Base-by-base conservation (phyloP, 2,113 vertebrate genomes). In the Sylvilagus bachmani region DNA sequence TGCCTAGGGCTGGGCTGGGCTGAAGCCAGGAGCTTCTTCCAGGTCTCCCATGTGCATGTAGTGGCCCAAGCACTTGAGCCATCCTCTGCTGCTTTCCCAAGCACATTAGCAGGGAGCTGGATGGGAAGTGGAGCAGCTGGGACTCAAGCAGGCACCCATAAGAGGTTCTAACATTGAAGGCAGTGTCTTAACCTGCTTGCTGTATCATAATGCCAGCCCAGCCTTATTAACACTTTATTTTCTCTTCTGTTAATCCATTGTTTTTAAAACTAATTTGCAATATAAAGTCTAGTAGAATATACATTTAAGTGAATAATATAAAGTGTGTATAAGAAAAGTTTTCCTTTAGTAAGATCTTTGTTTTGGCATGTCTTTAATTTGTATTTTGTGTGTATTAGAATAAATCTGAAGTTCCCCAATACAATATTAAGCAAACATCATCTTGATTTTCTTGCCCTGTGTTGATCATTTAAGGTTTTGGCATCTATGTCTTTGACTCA, bases 241-340 rank as follows among this genome's bases (percentile, higher is more conserved):
- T 93, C 3, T 69, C 14, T 78, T 36, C 85, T 81, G 8, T 66
- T 81, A 29, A 38, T 91, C 44, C 44, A 17, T 36, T 25, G 16
- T 70, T 92, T 86, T 78, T 27, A 79, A 89, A 81, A 53, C 79
- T 49, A 29, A 79, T 77, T 91, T 93, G n/a, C 27, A 88, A 14
- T 16, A 58, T 58, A 58, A 58, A 58, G 14, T 58, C 14, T 58
- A 58, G 5, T 58, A 58, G 55, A 58, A 58, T 86, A 82, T 62
- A 24, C 67, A 10, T 90, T 75, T 75, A 77, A 66, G 27, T 53
- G 13, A 95, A 77, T 22, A 66, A 44, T 77, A 22, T 51, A 66
- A 89, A 86, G 12, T 75, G 8, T 88, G 70, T 53, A 12, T 75
- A 75, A 36, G n/a, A 44, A 53, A 44, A 53, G 22, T 8, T 69